Base-by-base conservation (phyloP, 2,113 vertebrate genomes). In the Todiramphus saurophagus region DNA sequence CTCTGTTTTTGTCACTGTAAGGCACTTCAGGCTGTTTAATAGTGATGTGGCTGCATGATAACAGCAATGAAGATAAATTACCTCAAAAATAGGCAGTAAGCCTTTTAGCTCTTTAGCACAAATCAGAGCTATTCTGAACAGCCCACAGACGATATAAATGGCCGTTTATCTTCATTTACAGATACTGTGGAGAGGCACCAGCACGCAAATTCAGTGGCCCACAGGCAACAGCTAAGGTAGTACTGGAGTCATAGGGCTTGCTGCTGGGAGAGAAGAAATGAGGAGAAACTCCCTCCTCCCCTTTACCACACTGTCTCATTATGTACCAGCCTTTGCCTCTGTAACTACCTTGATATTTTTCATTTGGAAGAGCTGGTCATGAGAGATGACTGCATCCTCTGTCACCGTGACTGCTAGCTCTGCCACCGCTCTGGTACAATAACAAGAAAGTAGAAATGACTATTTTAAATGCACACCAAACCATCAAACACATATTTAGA, bases 41-140 rank as follows among this genome's bases (percentile, higher is more conserved):
- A 89, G 86, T 89, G 91, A 91, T 94, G 89, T 4, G 43, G 62
- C 43, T 91, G 53, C 58, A 39, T 89, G 95, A 93, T 94, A 96
- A 91, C 74, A 87, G 66, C 95, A 92, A 96, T 94, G 96, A 96
- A 96, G 92, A 97, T 87, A 94, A 94, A 96, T 91, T 92, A 69
- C 87, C 76, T 82, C 70, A 73, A 79, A 94, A 94, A 88, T 23
- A 87, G 93, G 83, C 89, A 92, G 90, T 93, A 95, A 89, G 89
- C 91, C 92, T 94, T 90, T 94, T 84, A 92, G 95, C 90, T 95
- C 77, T 94, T 95, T 79, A 89, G 89, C 89, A 58, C 83, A 94
- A 87, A 94, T 91, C 87, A 89, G 48, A 95, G 86, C 87, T 89
- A 55, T 85, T 96, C 81, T 84, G 89, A 93, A 62, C 77, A 84